Conservation (phyloP, 2,113 vertebrate species). For the Chitala chitala region DNA sequence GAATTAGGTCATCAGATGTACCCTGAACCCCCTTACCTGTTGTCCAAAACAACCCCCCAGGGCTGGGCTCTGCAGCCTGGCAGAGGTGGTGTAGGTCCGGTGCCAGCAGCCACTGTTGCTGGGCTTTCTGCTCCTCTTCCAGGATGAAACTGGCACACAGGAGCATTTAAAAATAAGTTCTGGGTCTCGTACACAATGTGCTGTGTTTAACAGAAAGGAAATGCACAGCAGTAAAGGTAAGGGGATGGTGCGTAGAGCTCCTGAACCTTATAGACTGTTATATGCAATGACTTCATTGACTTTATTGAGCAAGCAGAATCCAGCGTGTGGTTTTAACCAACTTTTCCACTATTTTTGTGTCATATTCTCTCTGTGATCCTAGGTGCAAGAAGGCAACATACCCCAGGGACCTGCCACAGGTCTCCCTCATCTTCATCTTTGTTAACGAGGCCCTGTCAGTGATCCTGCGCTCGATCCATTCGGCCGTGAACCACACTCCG, state of each 20-base stretch:
- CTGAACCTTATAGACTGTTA: too few species aligned
- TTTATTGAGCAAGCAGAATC: not conserved
- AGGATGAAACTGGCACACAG: conserved; percentile 1
- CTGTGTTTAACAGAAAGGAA: conserved; percentile 7
- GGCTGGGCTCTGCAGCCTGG: not conserved
- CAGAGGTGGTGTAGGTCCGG: not conserved
- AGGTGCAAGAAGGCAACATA: conserved; percentile 88
- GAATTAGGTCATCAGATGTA: not conserved
- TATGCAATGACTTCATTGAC: too few species aligned
- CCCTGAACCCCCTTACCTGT: not conserved
- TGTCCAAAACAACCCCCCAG: not conserved
- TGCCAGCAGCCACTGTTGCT: not conserved
- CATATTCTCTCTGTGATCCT: conserved; percentile 24
- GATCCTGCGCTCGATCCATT: conserved; percentile 91
- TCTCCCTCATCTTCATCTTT: conserved; percentile 96
- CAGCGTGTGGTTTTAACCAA: not conserved
- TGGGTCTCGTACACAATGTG: conserved; percentile 14
- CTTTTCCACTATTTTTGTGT: not conserved
- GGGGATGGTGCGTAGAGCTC: too few species aligned
- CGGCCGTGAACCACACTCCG: conserved; percentile 88
- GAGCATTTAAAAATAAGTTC: conserved; percentile 28
- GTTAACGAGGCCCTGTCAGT: conserved; percentile 95
- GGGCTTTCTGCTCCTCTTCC: not conserved
- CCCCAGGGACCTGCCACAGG: conserved; percentile 83
- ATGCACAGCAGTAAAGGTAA: not conserved